These are phyloP conservation scores for Hypena proboscidalis DNA, from an alignment of 2,888 invertebrate genomes.

Conservation along the genomic window DNA sequence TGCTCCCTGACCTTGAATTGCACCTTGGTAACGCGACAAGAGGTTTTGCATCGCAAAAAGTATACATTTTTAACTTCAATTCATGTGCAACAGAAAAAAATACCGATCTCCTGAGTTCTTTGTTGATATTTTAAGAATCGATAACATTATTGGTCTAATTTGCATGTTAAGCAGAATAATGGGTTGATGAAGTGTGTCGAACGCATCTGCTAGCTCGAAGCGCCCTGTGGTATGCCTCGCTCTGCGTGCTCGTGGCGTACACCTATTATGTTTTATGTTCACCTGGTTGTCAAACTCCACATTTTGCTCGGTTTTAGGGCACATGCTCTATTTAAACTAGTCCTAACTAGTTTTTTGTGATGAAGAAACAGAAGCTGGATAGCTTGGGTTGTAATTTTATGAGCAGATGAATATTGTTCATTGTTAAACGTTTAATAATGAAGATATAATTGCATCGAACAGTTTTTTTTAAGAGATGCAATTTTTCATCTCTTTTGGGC, in stretches of 20 bases:
- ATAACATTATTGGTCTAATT: slow-evolving; percentile 54
- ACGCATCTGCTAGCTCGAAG: slow-evolving; percentile 32
- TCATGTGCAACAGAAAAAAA: slow-evolving; percentile 54
- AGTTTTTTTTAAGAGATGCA: too few relatives aligned
- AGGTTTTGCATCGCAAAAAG: slow-evolving; percentile 78
- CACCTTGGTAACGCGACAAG: slow-evolving; percentile 79
- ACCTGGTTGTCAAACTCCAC: slow-evolving; percentile 27
- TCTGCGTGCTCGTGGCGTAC: slow-evolving; percentile 12
- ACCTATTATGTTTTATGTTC: slow-evolving; percentile 17
- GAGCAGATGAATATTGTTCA: not conserved
- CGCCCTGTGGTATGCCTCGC: slow-evolving; percentile 7
- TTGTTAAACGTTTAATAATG: too few relatives aligned
- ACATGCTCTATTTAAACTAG: slow-evolving; percentile 2
- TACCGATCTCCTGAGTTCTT: slow-evolving; percentile 53
- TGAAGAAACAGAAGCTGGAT: not conserved
- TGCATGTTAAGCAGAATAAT: slow-evolving; percentile 51
- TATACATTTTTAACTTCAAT: slow-evolving; percentile 69
- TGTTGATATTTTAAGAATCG: slow-evolving; percentile 60
- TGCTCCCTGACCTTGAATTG: slow-evolving; percentile 74
- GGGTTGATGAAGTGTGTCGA: slow-evolving; percentile 19
- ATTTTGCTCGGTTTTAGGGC: slow-evolving; percentile 10
- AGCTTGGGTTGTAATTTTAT: not conserved
- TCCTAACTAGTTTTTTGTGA: not conserved
- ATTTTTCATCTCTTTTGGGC: too few relatives aligned
- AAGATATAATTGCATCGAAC: too few relatives aligned